phyloP scores from a whole-genome alignment of 2,888 invertebrate species.

The Cryptocheilus praepositus region DNA sequence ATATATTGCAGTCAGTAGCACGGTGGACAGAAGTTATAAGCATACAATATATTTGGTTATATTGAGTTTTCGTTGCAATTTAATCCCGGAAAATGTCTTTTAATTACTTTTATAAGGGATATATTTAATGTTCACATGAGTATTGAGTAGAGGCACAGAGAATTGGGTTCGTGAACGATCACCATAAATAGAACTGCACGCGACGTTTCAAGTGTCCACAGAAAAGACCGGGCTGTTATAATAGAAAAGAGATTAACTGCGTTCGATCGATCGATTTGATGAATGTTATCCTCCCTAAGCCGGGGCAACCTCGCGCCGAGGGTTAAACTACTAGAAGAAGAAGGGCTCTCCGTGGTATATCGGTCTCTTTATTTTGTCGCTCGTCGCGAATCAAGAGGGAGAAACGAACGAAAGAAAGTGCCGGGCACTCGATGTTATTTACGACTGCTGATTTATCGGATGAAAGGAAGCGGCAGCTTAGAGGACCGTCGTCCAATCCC shows the following conservation, averaged over 20 bases:
- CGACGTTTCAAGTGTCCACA: too few species aligned
- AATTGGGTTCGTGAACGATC: too few species aligned
- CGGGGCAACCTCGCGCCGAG: slow-evolving; percentile 25
- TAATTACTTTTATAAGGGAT: too few species aligned
- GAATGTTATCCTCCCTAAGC: slow-evolving; percentile 20
- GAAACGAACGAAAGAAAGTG: slow-evolving; percentile 50
- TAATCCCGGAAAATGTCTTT: too few species aligned
- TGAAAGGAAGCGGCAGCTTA: slow-evolving; percentile 68
- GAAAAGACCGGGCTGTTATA: neutral
- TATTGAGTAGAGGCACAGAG: too few species aligned
- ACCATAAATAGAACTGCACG: too few species aligned
- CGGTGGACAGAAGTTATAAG: too few species aligned
- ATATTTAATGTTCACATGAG: too few species aligned
- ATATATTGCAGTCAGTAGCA: too few species aligned
- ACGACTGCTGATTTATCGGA: slow-evolving; percentile 72
- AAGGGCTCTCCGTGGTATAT: slow-evolving; percentile 64
- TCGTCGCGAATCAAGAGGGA: slow-evolving; percentile 41
- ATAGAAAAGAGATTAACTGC: slow-evolving; percentile 31
- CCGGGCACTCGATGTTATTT: slow-evolving; percentile 70
- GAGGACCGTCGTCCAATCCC: slow-evolving; percentile 61
- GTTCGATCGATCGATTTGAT: slow-evolving; percentile 41
- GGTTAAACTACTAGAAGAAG: slow-evolving; percentile 55
- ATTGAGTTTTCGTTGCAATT: too few species aligned
- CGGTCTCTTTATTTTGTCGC: slow-evolving; percentile 69
- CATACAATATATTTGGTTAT: too few species aligned